Conservation (phyloP, 2,113 vertebrate genomes). For the Smithornis capensis region DNA sequence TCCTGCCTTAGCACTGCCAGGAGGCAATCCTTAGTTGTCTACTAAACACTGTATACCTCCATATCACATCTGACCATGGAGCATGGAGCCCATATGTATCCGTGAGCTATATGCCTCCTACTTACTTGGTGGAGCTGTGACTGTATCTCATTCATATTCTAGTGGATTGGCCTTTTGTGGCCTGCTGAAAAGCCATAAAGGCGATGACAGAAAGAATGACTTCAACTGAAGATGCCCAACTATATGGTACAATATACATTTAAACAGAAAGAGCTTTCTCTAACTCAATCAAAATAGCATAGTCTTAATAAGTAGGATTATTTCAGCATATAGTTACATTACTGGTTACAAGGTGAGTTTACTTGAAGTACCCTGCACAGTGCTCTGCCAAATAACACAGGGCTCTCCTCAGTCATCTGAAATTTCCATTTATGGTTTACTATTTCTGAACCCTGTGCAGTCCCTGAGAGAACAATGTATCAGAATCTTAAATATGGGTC, state of each 20-base stretch:
- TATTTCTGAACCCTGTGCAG: neutral
- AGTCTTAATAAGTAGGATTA: neutral
- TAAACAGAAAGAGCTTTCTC: neutral
- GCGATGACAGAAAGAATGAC: constrained; percentile 55
- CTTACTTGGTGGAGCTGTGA: constrained; percentile 20
- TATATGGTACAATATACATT: neutral
- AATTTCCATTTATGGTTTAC: neutral
- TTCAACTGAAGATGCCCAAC: neutral
- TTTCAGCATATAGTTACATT: neutral
- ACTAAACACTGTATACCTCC: accelerated
- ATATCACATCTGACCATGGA: neutral
- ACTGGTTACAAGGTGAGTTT: neutral
- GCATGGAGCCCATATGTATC: accelerated
- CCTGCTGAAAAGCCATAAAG: constrained; percentile 55
- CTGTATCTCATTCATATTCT: constrained; percentile 62
- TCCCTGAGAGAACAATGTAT: neutral
- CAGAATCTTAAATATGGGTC: neutral
- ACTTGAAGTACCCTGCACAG: neutral
- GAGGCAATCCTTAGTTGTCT: neutral
- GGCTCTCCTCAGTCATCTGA: neutral
- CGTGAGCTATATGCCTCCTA: neutral
- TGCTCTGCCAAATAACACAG: neutral
- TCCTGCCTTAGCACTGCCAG: neutral
- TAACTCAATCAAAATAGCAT: neutral
- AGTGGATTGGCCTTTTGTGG: constrained; percentile 52